Evolutionary conservation across 2,888 invertebrate genomes (phyloP), one percentile per base, ranked within the genome.

Genomic region (Amphiduros pacificus): DNA sequence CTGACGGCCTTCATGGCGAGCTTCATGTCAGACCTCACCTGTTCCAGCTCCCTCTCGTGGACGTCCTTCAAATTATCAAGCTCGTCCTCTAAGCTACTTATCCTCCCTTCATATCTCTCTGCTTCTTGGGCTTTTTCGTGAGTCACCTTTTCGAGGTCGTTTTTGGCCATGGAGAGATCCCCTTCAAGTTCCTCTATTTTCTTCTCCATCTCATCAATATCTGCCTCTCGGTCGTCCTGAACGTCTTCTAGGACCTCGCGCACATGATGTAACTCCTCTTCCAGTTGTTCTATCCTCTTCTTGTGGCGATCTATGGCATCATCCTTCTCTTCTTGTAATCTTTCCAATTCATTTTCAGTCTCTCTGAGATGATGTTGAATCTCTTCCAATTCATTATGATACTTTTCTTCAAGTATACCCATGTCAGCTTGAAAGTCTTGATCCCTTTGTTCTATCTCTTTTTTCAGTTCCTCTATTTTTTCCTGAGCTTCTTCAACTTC

Each of bases 381-480:
- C 31, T 57, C 49, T 29, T 28, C 17, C 20, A 48, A 14, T 11
- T 49, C 1, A 17, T 27, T 1, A 6, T 36, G 26, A 24, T 26
- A 20, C 26, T 22, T 14, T 40, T 28, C 28, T 14, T 41, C 26
- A 24, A 41, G 41, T 27, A 6, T 4, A 9, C 24, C 26, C 24
- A 17, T 24, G 40, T 31, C 31, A 28, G 55, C 55, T 31, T n/a
- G 24, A 17, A 56, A 31, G 28, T 60, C 53, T 9, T 36, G 32
- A 11, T 28, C 54, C n/a, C 24, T 11, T 3, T 27, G 4, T 24
- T 32, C n/a, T 9, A 28, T 29, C 44, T 29, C 5, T 20, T 53
- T 48, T 9, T 54, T 32, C 41, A 58, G 29, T 26, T 59, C 49
- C 20, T 59, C 59, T 40, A 26, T 31, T 31, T 58, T 40, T 27